phyloP scores from a whole-genome alignment of 2,113 vertebrate genomes.

The Eira barbara region DNA sequence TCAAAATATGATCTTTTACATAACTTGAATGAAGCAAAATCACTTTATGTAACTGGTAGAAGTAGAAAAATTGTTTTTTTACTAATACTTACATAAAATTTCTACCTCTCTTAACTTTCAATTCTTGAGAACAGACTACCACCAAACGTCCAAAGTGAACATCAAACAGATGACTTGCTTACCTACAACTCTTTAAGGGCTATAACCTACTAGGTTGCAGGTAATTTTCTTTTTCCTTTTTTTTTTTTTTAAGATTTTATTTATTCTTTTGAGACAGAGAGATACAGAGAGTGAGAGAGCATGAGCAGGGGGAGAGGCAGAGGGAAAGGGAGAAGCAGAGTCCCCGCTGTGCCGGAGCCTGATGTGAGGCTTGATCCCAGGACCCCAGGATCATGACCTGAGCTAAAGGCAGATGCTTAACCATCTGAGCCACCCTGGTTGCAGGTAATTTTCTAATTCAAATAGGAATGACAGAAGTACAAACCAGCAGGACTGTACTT shows the following conservation, averaged over 20 bases:
- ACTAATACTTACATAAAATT: conserved; percentile 31
- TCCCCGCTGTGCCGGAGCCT: too few species aligned
- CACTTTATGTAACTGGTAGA: conserved; percentile 33
- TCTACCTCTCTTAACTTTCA: neutral
- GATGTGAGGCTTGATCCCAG: too few species aligned
- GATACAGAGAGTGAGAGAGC: too few species aligned
- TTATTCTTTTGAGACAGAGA: too few species aligned
- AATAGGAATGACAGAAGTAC: conserved; percentile 4
- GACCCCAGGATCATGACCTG: too few species aligned
- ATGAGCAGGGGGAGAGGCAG: too few species aligned
- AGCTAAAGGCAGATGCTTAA: too few species aligned
- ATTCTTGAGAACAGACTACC: neutral
- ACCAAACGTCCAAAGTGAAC: neutral
- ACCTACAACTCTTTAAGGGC: neutral
- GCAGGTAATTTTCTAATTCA: conserved; percentile 37
- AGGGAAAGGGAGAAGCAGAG: too few species aligned
- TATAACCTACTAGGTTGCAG: neutral
- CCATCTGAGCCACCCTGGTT: neutral
- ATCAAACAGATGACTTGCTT: neutral
- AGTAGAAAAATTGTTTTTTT: conserved; percentile 22
- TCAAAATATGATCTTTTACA: conserved; percentile 40
- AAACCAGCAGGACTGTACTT: conserved; percentile 21
- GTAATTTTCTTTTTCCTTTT: neutral
- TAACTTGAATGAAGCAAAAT: conserved; percentile 48
- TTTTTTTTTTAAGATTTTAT: too few species aligned